These are phyloP conservation scores for Laticauda colubrina DNA, from an alignment of 2,113 vertebrate genomes.

Conservation along the genomic window DNA sequence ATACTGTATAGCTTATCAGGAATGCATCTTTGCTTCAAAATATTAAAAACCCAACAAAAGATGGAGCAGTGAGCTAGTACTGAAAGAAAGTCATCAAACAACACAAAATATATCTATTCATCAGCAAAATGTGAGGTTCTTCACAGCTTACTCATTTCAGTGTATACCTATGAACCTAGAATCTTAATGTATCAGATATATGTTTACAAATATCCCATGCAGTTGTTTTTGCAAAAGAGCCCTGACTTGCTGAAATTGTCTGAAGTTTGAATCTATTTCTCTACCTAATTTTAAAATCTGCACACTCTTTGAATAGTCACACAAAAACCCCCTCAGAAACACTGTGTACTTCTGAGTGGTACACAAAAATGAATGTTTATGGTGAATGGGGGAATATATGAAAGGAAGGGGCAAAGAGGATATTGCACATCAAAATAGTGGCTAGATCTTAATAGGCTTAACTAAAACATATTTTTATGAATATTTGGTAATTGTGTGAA, in stretches of 20 bases:
- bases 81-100: background rate
- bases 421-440: background rate
- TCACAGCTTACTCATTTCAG: background rate
- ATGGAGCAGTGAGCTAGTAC: background rate
- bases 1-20: background rate
- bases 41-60: background rate
- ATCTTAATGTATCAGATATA: background rate
- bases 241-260: background rate
- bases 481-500: background rate
- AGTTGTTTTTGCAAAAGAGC: background rate
- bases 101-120: background rate
- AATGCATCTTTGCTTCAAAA: background rate
- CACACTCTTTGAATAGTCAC: background rate
- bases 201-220: background rate
- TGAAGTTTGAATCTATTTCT: background rate
- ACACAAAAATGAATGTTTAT: background rate
- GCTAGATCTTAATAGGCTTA: background rate
- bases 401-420: background rate
- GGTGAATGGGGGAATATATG: background rate
- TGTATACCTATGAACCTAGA: background rate
- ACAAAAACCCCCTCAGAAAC: background rate
- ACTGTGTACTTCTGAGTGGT: background rate
- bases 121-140: background rate
- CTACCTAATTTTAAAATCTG: background rate
- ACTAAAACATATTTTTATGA: fast-evolving